Conservation (phyloP, 2,113 vertebrate genomes). For the Corapipo altera region DNA sequence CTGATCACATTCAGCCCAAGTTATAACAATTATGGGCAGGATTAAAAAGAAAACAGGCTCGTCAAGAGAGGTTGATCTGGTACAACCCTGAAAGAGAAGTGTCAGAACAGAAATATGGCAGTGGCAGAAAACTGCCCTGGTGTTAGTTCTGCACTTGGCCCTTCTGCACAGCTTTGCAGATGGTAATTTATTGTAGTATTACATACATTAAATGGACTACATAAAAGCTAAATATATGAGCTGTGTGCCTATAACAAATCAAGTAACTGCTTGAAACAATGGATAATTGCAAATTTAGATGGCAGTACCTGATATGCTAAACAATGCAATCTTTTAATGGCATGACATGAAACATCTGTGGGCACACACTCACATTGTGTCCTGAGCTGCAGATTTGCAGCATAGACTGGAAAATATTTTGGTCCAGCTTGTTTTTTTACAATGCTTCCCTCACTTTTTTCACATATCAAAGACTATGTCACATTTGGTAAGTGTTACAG, state of each 20-base stretch:
- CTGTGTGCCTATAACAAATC: neutral
- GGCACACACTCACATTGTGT: rapidly evolving
- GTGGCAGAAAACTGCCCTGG: neutral
- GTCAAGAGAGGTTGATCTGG: neutral
- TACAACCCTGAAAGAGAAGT: neutral
- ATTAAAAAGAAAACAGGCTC: neutral
- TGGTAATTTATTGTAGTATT: neutral
- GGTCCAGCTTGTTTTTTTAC: neutral
- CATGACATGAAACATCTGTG: neutral
- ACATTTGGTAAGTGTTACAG: neutral
- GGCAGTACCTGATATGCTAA: neutral
- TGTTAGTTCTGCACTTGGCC: neutral
- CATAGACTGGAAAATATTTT: neutral
- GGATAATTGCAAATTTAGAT: neutral
- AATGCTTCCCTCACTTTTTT: neutral
- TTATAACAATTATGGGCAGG: neutral
- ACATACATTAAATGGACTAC: neutral
- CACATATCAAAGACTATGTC: neutral
- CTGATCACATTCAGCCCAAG: neutral
- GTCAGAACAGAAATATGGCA: neutral
- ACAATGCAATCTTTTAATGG: neutral
- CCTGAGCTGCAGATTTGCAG: neutral
- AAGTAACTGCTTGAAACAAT: neutral
- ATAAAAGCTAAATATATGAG: neutral
- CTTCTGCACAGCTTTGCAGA: neutral